phyloP scores from a whole-genome alignment of 2,113 vertebrate genomes.

The Menura novaehollandiae region DNA sequence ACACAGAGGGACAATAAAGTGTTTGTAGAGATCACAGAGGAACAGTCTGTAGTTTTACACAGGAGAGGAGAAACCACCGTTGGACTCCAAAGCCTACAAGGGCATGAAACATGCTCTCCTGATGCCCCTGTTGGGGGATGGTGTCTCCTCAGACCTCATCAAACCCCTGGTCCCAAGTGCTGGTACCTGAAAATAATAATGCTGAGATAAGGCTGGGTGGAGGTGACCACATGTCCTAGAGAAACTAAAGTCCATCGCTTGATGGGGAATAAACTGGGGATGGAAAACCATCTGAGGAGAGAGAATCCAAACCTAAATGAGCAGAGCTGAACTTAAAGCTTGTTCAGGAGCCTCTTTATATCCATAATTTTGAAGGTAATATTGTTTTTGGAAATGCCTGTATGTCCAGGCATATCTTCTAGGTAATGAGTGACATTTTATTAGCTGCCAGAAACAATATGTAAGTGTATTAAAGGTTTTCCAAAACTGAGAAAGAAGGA shows the following conservation, averaged over 20 bases:
- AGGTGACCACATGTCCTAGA: neutral
- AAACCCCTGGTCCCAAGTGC: neutral
- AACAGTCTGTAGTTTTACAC: neutral
- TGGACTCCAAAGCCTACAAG: neutral
- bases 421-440: slow-evolving; percentile 5
- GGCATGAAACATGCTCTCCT: neutral
- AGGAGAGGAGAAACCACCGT: neutral
- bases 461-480: neutral
- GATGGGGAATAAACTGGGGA: neutral
- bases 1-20: slow-evolving; percentile 24
- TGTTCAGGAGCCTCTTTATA: neutral
- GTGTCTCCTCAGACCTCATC: neutral
- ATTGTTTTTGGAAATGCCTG: slow-evolving; percentile 24
- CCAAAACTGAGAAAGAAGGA: neutral
- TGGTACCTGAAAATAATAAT: neutral
- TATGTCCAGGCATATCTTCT: neutral
- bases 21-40: neutral
- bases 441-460: slow-evolving; percentile 7
- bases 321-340: neutral
- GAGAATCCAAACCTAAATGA: neutral
- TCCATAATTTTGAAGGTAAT: slow-evolving; percentile 5
- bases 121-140: neutral
- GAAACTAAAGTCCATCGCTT: neutral
- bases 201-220: neutral
- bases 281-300: neutral